phyloP scores from a whole-genome alignment of 1,140 invertebrate genomes.

The Sycophaga agraensis region DNA sequence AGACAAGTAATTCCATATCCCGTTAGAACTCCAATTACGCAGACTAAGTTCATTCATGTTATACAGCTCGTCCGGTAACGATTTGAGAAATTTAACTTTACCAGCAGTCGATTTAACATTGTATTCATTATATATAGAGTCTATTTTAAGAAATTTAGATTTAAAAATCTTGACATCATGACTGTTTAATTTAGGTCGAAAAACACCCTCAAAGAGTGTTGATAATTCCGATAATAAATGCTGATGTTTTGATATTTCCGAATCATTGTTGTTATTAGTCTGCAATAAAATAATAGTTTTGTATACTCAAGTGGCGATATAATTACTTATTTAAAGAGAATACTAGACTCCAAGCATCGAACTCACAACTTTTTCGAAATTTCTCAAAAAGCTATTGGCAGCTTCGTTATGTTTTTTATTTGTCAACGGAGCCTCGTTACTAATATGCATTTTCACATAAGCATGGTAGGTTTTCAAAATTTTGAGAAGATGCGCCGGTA shows the following conservation, averaged over 20 bases:
- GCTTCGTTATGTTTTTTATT: conserved; percentile 20
- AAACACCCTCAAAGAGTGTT: background rate
- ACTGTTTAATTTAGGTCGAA: background rate
- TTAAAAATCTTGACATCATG: background rate
- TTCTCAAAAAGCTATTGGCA: conserved; percentile 22
- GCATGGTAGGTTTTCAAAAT: conserved; percentile 39
- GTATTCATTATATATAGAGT: background rate
- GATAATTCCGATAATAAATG: conserved; percentile 9
- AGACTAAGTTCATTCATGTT: background rate
- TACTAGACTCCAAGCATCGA: too few relatives aligned
- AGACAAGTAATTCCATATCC: conserved; percentile 44
- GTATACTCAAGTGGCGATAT: background rate
- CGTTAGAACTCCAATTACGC: conserved; percentile 41
- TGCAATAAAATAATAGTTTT: conserved; percentile 10
- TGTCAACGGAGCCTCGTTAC: background rate
- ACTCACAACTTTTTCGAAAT: background rate
- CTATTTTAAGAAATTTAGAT: background rate
- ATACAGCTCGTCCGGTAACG: too few relatives aligned
- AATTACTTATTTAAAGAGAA: too few relatives aligned
- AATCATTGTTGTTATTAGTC: background rate
- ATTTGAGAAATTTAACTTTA: background rate
- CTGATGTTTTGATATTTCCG: background rate
- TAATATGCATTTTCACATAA: conserved; percentile 22
- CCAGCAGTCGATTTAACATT: background rate
- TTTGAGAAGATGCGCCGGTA: conserved; percentile 40